Base-by-base conservation (phyloP, 2,888 invertebrate species). In the Eupithecia centaureata region DNA sequence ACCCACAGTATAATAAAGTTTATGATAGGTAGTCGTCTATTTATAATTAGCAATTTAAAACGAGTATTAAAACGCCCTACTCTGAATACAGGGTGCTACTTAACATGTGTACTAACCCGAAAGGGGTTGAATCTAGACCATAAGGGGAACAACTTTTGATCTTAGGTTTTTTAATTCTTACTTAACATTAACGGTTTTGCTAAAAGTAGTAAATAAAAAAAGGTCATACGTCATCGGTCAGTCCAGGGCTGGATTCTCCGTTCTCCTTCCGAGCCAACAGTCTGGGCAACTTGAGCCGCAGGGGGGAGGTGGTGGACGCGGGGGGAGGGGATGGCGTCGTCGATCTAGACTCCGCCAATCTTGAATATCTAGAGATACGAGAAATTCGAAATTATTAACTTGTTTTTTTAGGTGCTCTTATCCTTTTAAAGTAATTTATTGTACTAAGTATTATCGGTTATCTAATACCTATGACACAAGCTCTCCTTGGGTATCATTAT, bases 321-420 rank as follows among this genome's bases (percentile, higher is more conserved):
- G 94, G 94, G 57, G 96, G 96, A 27, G 96, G 96, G n/a, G 96
- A 96, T 25, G 95, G 95, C 18, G 96, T 96, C 42, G 96, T 95
- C 33, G 96, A 96, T 64, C 96, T 94, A 4, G 97, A 96, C 86
- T 97, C 97, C 33, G 96, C 94, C 70, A 97, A 91, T 51, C 97
- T 94, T 54, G 95, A 94, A 85, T 97, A 93, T 95, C 86, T 95
- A 94, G 76, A 57, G 0, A 15, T 7, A 52, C 8, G 2, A 52
- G 22, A 4, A 10, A 47, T 5, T 38, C 15, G 2, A 42, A 2
- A 42, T 18, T 18, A n/a, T 7, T 38, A 38, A 38, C 1, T 7
- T n/a, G 1, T 38, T 38, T n/a, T 5, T 38, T n/a, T n/a, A 7
- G 38, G 7, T 5, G 35, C 5, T 35, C 5, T 35, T 15, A 35